A percentile compares a stretch with the other conserved stretches of the same genome.
phyloP scores from a whole-genome alignment of 37 sponge, comb jelly and placozoan species.

The Geodia barretti region DNA sequence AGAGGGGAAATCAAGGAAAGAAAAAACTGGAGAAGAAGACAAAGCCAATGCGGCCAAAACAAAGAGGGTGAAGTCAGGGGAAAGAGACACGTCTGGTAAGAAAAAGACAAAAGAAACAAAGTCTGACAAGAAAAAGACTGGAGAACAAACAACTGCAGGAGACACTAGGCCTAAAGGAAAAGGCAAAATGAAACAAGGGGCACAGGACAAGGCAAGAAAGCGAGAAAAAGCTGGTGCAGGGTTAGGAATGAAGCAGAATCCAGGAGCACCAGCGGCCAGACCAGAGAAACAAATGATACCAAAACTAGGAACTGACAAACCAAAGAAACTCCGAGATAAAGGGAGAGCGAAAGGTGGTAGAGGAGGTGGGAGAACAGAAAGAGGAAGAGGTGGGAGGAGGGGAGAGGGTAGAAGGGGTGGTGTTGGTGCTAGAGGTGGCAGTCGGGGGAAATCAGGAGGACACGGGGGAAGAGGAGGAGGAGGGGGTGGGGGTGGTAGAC shows the following conservation, averaged over 20 bases:
- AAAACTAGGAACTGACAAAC: not conserved
- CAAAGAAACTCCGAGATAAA: not conserved
- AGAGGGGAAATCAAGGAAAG: too few species aligned
- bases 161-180: too few species aligned
- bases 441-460: not conserved
- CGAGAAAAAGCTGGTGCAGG: not conserved
- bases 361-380: not conserved
- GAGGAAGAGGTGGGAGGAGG: constrained; percentile 1
- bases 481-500: not conserved
- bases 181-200: not conserved
- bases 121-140: not conserved
- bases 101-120: not conserved
- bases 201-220: not conserved
- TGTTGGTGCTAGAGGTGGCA: not conserved
- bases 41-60: not conserved
- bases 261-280: not conserved
- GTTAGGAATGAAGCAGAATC: not conserved
- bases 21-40: not conserved
- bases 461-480: not conserved
- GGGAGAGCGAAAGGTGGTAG: not conserved
- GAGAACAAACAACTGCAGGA: not conserved
- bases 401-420: constrained; percentile 16
- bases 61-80: not conserved
- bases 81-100: not conserved
- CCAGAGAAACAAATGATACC: not conserved